Percentiles rank a stretch among this genome's conserved stretches.
These are phyloP conservation scores for Microchrysa polita DNA, from an alignment of 2,888 invertebrate species.

Conservation along the genomic window DNA sequence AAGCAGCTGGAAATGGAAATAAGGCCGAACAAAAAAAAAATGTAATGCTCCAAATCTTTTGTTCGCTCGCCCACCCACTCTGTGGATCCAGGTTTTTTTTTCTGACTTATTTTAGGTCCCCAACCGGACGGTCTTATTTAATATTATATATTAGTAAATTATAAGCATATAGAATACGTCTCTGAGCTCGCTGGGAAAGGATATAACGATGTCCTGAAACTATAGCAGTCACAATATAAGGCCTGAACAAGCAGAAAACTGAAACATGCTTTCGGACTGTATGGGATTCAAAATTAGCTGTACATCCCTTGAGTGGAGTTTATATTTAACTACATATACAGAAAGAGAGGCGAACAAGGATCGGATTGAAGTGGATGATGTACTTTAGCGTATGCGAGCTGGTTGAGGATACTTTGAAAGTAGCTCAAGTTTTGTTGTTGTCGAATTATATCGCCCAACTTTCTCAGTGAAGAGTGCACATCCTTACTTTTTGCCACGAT, in stretches of 20 bases:
- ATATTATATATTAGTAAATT: not conserved
- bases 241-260: conserved; percentile 6
- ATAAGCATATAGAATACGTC: not conserved
- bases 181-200: not conserved
- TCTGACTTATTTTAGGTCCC: not conserved
- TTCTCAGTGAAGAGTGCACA: not conserved
- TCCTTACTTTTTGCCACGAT: not conserved
- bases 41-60: not conserved
- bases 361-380: not conserved
- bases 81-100: not conserved
- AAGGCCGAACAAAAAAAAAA: not conserved
- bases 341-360: not conserved
- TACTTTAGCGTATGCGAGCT: not conserved
- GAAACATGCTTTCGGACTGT: conserved; percentile 25
- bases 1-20: conserved; percentile 19
- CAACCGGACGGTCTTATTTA: not conserved
- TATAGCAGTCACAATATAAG: not conserved
- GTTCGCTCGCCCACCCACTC: not conserved
- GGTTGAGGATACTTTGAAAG: not conserved
- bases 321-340: not conserved
- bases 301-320: no score
- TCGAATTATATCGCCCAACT: not conserved
- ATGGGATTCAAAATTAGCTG: not conserved
- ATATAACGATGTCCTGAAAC: not conserved
- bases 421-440: conserved; percentile 7